phyloP scores from a whole-genome alignment of 2,888 invertebrate genomes.

The Peribatodes rhomboidaria region DNA sequence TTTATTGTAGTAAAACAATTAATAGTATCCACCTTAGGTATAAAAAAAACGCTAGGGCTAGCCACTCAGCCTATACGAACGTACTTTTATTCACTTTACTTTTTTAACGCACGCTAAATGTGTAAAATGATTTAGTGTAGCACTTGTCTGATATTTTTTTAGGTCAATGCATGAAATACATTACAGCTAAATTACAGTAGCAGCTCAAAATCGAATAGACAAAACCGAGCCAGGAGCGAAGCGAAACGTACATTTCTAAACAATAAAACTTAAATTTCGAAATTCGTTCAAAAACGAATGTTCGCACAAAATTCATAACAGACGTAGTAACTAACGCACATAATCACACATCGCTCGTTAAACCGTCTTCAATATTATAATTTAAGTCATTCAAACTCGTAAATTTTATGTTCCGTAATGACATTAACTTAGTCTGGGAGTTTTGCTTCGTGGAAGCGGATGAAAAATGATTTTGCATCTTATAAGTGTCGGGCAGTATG shows the following conservation, averaged over 20 bases:
- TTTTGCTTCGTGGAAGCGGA: constrained; percentile 55
- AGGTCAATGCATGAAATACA: too few relatives aligned
- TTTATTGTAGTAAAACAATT: too few relatives aligned
- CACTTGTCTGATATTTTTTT: too few relatives aligned
- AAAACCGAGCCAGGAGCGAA: neutral
- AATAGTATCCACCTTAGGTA: too few relatives aligned
- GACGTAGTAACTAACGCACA: constrained; percentile 28
- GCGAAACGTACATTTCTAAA: neutral
- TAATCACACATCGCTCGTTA: constrained; percentile 49
- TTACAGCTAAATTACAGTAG: too few relatives aligned
- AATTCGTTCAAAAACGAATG: constrained; percentile 6
- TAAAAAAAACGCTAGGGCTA: too few relatives aligned
- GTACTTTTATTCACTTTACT: too few relatives aligned
- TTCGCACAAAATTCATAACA: constrained; percentile 35
- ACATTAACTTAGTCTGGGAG: constrained; percentile 57
- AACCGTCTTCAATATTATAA: constrained; percentile 64
- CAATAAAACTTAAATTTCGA: neutral
- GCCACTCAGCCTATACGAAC: too few relatives aligned
- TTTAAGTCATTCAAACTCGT: constrained; percentile 69
- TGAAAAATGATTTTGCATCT: constrained; percentile 13
- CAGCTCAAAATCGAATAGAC: too few relatives aligned
- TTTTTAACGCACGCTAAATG: too few relatives aligned
- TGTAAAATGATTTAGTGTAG: too few relatives aligned
- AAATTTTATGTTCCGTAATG: constrained; percentile 67
- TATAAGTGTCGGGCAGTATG: constrained; percentile 8